Conservation (phyloP, 1,140 invertebrate genomes). For the Neuroterus valhalla region DNA sequence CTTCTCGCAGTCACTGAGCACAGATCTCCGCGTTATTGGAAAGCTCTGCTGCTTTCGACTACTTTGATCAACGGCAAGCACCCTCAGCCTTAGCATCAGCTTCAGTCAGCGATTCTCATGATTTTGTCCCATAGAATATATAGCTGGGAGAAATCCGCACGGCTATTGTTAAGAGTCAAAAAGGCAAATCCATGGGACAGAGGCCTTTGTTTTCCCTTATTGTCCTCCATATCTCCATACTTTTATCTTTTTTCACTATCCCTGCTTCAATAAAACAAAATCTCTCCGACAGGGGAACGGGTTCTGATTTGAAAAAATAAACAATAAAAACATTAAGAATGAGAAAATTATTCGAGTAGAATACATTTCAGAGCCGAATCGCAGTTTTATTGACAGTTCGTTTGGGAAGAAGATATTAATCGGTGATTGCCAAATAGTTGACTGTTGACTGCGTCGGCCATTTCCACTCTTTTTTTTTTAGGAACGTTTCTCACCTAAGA, state of each 20-base stretch:
- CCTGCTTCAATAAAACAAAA: neutral
- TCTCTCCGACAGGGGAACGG: neutral
- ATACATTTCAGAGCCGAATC: neutral
- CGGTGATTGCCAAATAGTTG: no score
- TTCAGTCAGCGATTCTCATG: conserved; percentile 2
- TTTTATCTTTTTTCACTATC: neutral
- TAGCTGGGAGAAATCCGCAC: conserved; percentile 2
- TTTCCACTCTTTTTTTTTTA: no score
- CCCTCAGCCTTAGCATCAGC: neutral
- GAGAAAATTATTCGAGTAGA: conserved; percentile 7
- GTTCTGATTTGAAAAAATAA: neutral
- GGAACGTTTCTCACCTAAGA: no score
- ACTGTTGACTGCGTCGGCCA: no score
- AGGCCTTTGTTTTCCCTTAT: conserved; percentile 5
- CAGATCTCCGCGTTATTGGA: conserved; percentile 48
- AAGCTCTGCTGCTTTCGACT: conserved; percentile 13
- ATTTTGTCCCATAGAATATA: conserved; percentile 1
- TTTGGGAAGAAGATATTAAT: neutral
- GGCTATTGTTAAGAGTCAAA: conserved; percentile 14
- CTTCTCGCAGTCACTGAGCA: conserved; percentile 58
- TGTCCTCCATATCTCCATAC: neutral
- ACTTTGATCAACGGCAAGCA: conserved; percentile 14
- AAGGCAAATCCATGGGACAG: neutral
- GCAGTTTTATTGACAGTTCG: neutral
- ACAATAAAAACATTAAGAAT: conserved; percentile 6